These are phyloP conservation scores for Syncerus caffer DNA, from an alignment of 2,797 vertebrate genomes.

Conservation along the genomic window DNA sequence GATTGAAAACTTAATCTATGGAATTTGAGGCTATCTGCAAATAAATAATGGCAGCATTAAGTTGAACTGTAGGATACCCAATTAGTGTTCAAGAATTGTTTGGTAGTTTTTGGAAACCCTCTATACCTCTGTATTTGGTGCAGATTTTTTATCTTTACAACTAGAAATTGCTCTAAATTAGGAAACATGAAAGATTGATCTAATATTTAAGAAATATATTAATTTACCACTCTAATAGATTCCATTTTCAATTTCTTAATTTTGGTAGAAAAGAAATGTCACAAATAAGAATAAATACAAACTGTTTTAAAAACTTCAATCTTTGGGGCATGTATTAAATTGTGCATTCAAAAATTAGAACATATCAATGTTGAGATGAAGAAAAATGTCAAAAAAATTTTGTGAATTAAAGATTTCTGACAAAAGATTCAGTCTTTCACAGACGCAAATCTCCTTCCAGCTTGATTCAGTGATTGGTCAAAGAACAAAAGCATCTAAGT, in stretches of 20 bases:
- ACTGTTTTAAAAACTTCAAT: background rate
- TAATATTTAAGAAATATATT: background rate
- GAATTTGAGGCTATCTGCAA: background rate
- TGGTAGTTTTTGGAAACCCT: background rate
- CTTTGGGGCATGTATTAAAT: background rate
- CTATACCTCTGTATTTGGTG: background rate
- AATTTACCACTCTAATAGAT: background rate
- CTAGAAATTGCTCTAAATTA: background rate
- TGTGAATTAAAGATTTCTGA: background rate
- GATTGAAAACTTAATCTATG: background rate
- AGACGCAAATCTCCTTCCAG: background rate
- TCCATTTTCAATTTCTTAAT: background rate
- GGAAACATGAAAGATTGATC: background rate
- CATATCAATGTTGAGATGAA: background rate
- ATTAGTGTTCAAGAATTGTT: background rate
- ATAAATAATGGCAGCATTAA: background rate
- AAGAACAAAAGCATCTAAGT: background rate
- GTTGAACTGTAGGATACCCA: background rate
- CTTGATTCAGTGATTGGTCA: background rate
- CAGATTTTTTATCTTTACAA: background rate
- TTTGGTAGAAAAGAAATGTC: background rate
- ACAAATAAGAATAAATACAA: background rate
- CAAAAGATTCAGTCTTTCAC: background rate
- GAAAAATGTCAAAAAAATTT: background rate
- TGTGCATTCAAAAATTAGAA: background rate